A percentile compares a stretch with the other conserved stretches of the same genome.
These are phyloP conservation scores for Labeo catla DNA, from an alignment of 2,113 vertebrate species.

Conservation along the genomic window DNA sequence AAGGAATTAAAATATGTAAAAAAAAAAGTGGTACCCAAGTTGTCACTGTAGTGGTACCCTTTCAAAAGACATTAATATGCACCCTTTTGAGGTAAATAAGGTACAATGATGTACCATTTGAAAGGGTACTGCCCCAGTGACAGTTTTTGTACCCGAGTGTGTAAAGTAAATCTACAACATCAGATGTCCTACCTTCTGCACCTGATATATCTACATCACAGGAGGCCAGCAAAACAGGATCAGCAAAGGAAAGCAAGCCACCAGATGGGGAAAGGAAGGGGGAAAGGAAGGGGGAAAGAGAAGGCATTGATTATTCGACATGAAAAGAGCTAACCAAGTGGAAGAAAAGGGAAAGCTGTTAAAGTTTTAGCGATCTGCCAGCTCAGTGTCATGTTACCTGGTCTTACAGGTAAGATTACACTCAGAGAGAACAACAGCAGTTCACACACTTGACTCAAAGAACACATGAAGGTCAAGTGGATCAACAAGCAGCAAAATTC, in stretches of 20 bases:
- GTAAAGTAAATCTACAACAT: not conserved
- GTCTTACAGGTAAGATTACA: not conserved
- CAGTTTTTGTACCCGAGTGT: not conserved
- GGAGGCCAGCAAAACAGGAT: constrained; percentile 25
- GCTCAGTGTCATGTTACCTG: not conserved
- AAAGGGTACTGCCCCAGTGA: not conserved
- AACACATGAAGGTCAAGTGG: not conserved
- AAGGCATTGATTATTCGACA: constrained; percentile 3
- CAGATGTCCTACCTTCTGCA: constrained; percentile 91
- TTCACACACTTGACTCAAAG: not conserved
- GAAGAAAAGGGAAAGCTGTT: constrained; percentile 6
- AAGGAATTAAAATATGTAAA: not conserved
- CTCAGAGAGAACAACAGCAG: not conserved
- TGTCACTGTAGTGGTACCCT: not conserved
- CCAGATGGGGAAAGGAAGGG: constrained; percentile 15
- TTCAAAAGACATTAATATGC: not conserved
- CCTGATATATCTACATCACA: constrained; percentile 90
- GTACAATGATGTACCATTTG: not conserved
- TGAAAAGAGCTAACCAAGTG: constrained; percentile 40
- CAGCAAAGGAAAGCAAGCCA: constrained; percentile 11
- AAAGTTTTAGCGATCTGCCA: not conserved
- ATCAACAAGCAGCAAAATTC: not conserved
- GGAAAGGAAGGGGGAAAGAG: not conserved
- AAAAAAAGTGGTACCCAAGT: not conserved
- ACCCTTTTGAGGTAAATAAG: not conserved